These are phyloP conservation scores for Drosophila subobscura DNA, from an alignment of 1,140 invertebrate species.

Conservation along the genomic window DNA sequence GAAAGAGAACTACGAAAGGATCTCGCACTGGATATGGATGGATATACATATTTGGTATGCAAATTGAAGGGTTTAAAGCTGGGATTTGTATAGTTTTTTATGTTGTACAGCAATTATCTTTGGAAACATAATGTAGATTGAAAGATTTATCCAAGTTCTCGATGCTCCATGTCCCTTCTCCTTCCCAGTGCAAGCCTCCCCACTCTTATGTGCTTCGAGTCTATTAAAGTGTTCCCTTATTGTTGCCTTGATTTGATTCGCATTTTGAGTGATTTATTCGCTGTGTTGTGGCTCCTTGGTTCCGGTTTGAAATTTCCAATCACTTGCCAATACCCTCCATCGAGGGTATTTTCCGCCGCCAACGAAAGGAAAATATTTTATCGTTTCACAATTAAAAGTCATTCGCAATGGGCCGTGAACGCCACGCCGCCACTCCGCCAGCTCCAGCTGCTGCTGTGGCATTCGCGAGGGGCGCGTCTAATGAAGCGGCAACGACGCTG, in stretches of 20 bases:
- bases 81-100: no score
- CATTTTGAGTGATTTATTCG: conserved; percentile 1
- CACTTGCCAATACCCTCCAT: background rate
- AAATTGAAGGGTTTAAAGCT: no score
- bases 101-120: no score
- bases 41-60: no score
- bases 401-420: conserved; percentile 58
- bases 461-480: conserved; percentile 54
- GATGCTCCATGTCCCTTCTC: no score
- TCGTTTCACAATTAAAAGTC: conserved; percentile 61
- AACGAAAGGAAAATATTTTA: conserved; percentile 31
- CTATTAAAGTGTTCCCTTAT: background rate
- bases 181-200: no score
- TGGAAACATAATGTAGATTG: no score
- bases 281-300: background rate
- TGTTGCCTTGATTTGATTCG: background rate
- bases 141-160: no score
- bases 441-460: conserved; percentile 27
- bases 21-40: no score
- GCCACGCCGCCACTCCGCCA: background rate
- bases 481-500: conserved; percentile 65
- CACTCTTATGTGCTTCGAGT: no score
- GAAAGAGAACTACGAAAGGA: no score
- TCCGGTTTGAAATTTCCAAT: background rate
- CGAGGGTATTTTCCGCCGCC: background rate